phyloP scores from a whole-genome alignment of 2,797 vertebrate genomes.

The Schizopygopsis malacanthus region DNA sequence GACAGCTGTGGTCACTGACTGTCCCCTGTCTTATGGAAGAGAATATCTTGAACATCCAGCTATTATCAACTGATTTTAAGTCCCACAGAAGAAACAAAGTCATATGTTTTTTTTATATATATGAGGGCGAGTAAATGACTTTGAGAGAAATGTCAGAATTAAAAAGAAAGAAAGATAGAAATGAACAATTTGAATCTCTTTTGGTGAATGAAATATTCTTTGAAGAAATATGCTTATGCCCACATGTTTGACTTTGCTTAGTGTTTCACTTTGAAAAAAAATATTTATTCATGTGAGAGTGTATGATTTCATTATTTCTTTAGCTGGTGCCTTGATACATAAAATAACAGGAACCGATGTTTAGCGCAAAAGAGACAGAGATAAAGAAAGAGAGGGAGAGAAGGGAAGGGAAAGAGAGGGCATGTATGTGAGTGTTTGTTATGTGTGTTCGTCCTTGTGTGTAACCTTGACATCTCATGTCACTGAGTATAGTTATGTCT shows the following conservation, averaged over 20 bases:
- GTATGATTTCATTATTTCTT: neutral
- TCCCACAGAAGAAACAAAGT: neutral
- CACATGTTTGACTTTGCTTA: neutral
- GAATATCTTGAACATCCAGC: neutral
- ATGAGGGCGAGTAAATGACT: neutral
- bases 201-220: neutral
- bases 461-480: slow-evolving; percentile 66
- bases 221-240: neutral
- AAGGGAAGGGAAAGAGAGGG: neutral
- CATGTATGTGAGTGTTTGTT: slow-evolving; percentile 31
- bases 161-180: neutral
- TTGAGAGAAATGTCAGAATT: neutral
- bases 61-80: slow-evolving; percentile 4
- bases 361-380: neutral
- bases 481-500: slow-evolving; percentile 78
- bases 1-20: neutral
- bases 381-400: neutral
- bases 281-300: neutral
- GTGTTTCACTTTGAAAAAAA: neutral
- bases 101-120: too few relatives aligned
- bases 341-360: neutral
- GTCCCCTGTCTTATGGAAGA: neutral
- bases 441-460: slow-evolving; percentile 61
- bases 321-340: neutral
- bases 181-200: neutral